Conservation (phyloP, 1,140 invertebrate species). For the Zelostemma sp. region DNA sequence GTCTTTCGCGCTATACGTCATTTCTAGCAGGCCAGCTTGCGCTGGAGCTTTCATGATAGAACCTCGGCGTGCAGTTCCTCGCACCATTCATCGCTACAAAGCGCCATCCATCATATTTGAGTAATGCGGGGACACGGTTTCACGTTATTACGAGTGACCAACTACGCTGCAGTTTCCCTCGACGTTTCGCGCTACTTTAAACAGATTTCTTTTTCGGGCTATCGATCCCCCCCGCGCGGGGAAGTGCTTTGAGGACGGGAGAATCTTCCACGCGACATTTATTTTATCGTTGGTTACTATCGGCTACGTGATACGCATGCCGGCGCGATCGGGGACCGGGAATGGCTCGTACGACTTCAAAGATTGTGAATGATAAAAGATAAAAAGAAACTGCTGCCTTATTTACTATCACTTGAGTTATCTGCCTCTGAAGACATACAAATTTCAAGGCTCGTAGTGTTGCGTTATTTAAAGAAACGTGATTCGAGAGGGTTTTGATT, state of each 20-base stretch:
- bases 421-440: background rate
- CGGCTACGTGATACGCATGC: conserved; percentile 34
- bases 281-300: conserved; percentile 46
- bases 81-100: conserved; percentile 36
- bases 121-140: conserved; percentile 61
- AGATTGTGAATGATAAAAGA: conserved; percentile 37
- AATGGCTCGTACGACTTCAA: conserved; percentile 27
- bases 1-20: conserved; percentile 46
- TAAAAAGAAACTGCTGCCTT: conserved; percentile 19
- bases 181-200: conserved; percentile 29
- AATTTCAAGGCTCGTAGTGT: too few species aligned
- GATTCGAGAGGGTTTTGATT: too few species aligned
- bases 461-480: too few species aligned
- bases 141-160: conserved; percentile 51
- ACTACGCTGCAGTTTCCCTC: conserved; percentile 22
- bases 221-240: conserved; percentile 28
- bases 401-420: conserved; percentile 17
- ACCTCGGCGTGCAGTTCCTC: conserved; percentile 30
- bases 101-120: conserved; percentile 62
- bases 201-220: conserved; percentile 35
- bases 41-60: conserved; percentile 29
- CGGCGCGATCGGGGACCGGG: conserved; percentile 17
- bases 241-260: conserved; percentile 13
- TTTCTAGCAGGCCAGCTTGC: conserved; percentile 41
- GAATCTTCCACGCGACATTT: conserved; percentile 42